phyloP scores from a whole-genome alignment of 2,797 vertebrate genomes.

The Sardinella longiceps region DNA sequence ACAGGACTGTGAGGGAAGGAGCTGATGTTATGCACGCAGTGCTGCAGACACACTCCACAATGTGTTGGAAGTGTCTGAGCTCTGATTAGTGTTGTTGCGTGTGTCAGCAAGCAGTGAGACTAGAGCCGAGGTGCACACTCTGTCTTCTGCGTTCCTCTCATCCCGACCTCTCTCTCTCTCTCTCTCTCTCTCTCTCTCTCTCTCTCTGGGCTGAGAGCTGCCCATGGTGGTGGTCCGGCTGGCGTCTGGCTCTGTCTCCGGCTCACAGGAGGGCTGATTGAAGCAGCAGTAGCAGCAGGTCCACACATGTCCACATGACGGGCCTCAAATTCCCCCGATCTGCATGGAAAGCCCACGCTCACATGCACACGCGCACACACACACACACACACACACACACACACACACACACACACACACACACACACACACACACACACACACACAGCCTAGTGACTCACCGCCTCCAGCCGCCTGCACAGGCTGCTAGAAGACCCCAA shows the following conservation, averaged over 20 bases:
- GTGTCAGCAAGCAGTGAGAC: background rate
- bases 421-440: no score
- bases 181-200: no score
- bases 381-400: no score
- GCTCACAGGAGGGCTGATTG: background rate
- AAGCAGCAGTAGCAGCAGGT: constrained; percentile 49
- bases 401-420: no score
- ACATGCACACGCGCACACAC: no score
- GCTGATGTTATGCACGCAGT: background rate
- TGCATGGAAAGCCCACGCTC: constrained; percentile 39
- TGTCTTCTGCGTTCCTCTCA: background rate
- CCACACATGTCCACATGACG: constrained; percentile 50
- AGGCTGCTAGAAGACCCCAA: constrained; percentile 34
- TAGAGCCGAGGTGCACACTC: background rate
- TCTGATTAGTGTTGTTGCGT: background rate
- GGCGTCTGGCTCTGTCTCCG: background rate
- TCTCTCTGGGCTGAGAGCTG: background rate
- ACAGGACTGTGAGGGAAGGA: no score
- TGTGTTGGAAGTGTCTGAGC: background rate
- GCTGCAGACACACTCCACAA: background rate
- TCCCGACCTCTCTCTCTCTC: background rate
- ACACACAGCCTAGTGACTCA: constrained; percentile 52
- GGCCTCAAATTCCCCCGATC: constrained; percentile 48
- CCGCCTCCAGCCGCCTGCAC: constrained; percentile 48
- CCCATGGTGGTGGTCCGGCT: background rate